A percentile compares a stretch with the other conserved stretches of the same genome.
Evolutionary conservation across 1,140 invertebrate genomes (phyloP).

Genomic region (Lasioglossum albipes): DNA sequence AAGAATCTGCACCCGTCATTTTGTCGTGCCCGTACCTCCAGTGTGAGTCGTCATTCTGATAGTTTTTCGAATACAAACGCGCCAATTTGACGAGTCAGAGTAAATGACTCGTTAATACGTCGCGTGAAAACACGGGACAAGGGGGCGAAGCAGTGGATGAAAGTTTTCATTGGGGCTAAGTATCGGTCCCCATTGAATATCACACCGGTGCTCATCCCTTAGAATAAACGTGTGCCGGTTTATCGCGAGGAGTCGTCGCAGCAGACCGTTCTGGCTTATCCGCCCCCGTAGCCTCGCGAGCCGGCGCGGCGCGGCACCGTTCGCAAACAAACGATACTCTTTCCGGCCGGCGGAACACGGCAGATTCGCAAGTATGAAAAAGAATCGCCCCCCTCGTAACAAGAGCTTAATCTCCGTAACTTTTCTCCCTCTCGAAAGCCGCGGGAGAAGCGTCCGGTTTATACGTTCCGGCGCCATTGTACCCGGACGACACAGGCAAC

Average conservation of each 20-base stretch:
- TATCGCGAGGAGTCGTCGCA: constrained; percentile 37
- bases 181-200: constrained; percentile 32
- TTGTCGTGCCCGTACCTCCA: no score
- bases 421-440: constrained; percentile 38
- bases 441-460: constrained; percentile 9
- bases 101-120: no score
- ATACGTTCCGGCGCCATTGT: neutral
- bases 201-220: constrained; percentile 17
- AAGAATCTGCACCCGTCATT: no score
- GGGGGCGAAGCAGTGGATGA: neutral
- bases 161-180: neutral
- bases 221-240: constrained; percentile 20
- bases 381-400: constrained; percentile 46
- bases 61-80: no score
- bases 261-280: constrained; percentile 41
- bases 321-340: constrained; percentile 43
- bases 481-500: constrained; percentile 22
- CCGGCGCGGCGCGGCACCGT: neutral
- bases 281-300: constrained; percentile 20
- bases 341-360: constrained; percentile 36
- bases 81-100: no score
- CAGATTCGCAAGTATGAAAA: constrained; percentile 40
- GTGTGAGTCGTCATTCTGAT: no score
- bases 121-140: neutral
- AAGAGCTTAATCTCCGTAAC: constrained; percentile 58